Evolutionary conservation across 2,888 invertebrate species (phyloP).

Genomic region (Embidobia sp.): DNA sequence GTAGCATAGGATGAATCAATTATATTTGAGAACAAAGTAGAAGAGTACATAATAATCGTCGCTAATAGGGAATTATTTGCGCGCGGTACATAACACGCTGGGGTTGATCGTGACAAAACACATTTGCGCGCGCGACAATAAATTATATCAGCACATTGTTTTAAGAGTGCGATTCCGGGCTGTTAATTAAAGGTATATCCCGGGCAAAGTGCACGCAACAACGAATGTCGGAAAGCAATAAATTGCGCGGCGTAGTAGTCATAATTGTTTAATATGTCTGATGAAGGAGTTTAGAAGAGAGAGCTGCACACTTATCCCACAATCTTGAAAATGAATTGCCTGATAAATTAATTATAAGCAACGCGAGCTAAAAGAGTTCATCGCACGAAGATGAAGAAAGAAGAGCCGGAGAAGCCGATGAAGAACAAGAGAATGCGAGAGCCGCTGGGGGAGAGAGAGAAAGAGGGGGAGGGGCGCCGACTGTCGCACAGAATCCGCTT

Average conservation of each 20-base stretch:
- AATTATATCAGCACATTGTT: slow-evolving; percentile 53
- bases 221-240: slow-evolving; percentile 54
- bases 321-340: slow-evolving; percentile 64
- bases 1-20: too few species aligned
- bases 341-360: slow-evolving; percentile 62
- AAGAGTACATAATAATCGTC: slow-evolving; percentile 25
- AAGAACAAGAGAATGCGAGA: slow-evolving; percentile 4
- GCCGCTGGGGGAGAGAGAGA: background rate
- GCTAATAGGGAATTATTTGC: slow-evolving; percentile 31
- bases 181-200: slow-evolving; percentile 58
- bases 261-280: slow-evolving; percentile 61
- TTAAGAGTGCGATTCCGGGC: slow-evolving; percentile 30
- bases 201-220: slow-evolving; percentile 52
- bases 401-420: slow-evolving; percentile 1
- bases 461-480: slow-evolving; percentile 52
- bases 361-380: slow-evolving; percentile 47
- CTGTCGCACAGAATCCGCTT: slow-evolving; percentile 66
- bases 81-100: slow-evolving; percentile 2
- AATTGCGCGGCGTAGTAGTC: slow-evolving; percentile 52
- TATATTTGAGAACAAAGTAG: slow-evolving; percentile 31
- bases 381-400: slow-evolving; percentile 38
- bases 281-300: slow-evolving; percentile 52
- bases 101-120: slow-evolving; percentile 39
- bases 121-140: slow-evolving; percentile 34
- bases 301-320: slow-evolving; percentile 46